Conservation (phyloP, 64 coral and sea anemone genomes). For the Dendronephthya gigantea region DNA sequence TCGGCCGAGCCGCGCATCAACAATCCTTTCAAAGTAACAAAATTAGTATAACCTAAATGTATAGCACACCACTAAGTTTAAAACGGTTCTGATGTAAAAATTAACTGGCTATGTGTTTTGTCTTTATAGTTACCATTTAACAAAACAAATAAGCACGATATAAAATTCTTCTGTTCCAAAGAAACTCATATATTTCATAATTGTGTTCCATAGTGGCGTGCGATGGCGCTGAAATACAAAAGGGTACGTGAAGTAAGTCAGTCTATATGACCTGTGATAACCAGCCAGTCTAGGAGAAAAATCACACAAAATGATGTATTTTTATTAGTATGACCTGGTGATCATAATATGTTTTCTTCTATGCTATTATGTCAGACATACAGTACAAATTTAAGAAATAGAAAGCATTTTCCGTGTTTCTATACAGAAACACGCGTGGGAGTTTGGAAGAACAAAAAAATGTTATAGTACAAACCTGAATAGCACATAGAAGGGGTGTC, state of each 20-base stretch:
- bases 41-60: background rate
- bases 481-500: slow-evolving; percentile 54
- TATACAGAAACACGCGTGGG: no score
- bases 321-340: no score
- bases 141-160: slow-evolving; percentile 55
- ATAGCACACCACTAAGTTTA: background rate
- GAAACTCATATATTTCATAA: slow-evolving; percentile 84
- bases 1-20: slow-evolving; percentile 91
- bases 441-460: no score
- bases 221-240: slow-evolving; percentile 58
- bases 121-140: slow-evolving; percentile 92
- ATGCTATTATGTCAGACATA: no score
- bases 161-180: slow-evolving; percentile 98
- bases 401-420: no score
- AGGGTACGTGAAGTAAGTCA: background rate
- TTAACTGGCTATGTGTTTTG: background rate
- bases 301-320: no score
- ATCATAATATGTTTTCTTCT: no score
- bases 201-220: slow-evolving; percentile 61
- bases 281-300: background rate
- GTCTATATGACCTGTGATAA: background rate
- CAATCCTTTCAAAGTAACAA: slow-evolving; percentile 35
- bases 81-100: background rate
- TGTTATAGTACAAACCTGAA: no score
- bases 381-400: no score